Conservation (phyloP, 2,113 vertebrate genomes). For the zebrafish (Danio rerio) region DNA sequence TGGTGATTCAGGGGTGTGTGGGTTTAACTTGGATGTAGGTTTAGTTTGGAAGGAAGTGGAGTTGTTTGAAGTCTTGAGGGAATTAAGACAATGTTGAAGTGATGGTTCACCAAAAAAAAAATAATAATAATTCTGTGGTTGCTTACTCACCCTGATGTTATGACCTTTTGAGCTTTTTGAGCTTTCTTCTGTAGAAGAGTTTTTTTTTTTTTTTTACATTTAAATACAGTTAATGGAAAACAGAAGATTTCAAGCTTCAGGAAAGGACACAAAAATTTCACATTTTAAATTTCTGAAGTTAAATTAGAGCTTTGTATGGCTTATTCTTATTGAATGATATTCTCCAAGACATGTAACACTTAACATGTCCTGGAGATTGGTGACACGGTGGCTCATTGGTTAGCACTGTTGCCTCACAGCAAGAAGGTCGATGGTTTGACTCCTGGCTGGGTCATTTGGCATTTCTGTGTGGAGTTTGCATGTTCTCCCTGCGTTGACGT, state of each 20-base stretch:
- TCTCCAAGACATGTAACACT: no score
- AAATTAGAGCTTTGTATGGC: not conserved
- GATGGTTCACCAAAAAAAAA: not conserved
- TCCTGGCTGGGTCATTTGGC: no score
- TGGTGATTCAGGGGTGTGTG: constrained; percentile 31
- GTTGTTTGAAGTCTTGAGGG: not conserved
- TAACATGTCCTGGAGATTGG: no score
- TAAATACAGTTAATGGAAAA: not conserved
- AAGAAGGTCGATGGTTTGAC: no score
- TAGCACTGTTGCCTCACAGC: no score
- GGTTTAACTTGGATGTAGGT: constrained; percentile 20
- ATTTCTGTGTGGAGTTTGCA: no score
- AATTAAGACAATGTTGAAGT: not conserved
- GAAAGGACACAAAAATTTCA: not conserved
- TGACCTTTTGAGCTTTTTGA: not conserved
- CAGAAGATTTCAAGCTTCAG: not conserved
- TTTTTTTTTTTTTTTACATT: not conserved
- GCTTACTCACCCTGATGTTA: not conserved
- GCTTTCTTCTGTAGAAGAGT: not conserved
- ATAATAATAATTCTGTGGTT: not conserved
- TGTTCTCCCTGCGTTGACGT: no score
- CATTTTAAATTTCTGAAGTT: no score
- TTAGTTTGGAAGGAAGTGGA: not conserved
- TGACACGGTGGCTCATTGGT: no score
- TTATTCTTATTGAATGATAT: no score